Percentiles rank a stretch among this genome's conserved stretches.
These are phyloP conservation scores for Scrobipalpa costella DNA, from an alignment of 2,888 invertebrate genomes.

Conservation along the genomic window DNA sequence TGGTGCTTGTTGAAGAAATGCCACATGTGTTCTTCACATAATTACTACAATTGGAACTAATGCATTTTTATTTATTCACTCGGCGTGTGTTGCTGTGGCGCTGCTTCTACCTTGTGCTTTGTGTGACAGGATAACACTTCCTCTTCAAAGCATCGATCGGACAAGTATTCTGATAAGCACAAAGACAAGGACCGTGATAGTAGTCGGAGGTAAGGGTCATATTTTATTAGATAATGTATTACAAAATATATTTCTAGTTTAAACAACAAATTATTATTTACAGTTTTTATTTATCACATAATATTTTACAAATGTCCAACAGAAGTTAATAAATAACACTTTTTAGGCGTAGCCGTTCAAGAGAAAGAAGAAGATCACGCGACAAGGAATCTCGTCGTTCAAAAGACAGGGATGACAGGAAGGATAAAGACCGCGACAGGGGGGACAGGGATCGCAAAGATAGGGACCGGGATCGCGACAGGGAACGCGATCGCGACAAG, in stretches of 20 bases:
- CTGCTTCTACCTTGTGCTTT: constrained; percentile 83
- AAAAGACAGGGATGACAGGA: constrained; percentile 37
- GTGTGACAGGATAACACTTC: constrained; percentile 82
- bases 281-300: no score
- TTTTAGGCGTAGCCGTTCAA: constrained; percentile 68
- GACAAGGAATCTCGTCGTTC: constrained; percentile 55
- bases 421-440: constrained; percentile 42
- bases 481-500: constrained; percentile 53
- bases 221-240: constrained; percentile 18
- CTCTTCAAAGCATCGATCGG: constrained; percentile 79
- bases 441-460: constrained; percentile 68
- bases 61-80: constrained; percentile 79
- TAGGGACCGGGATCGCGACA: constrained; percentile 38
- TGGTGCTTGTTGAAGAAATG: constrained; percentile 56
- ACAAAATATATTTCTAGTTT: no score
- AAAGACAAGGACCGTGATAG: constrained; percentile 71
- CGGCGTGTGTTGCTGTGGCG: constrained; percentile 82
- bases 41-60: constrained; percentile 70
- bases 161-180: constrained; percentile 80
- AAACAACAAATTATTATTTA: no score
- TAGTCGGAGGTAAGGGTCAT: constrained; percentile 58
- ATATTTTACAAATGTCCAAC: no score
- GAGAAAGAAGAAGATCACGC: constrained; percentile 66
- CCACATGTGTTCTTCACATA: constrained; percentile 58
- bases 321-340: no score